Evolutionary conservation across 2,797 vertebrate genomes (phyloP).

Genomic region (Neosalanx taihuensis): DNA sequence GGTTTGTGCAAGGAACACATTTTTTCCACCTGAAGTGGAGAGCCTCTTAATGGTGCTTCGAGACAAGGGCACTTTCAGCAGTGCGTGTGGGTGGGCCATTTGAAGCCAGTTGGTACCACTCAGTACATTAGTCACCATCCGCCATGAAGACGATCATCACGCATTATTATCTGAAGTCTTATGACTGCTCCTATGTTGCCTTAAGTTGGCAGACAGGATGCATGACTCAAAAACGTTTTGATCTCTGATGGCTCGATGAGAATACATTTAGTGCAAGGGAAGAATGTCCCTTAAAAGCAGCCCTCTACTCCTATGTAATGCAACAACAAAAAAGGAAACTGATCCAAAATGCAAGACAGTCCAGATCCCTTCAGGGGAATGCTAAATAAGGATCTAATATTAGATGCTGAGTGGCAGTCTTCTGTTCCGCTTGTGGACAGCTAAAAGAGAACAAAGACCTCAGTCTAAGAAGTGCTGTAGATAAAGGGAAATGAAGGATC

Average conservation of each 20-base stretch:
- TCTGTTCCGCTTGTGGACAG: conserved; percentile 14
- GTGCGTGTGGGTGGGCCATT: not conserved
- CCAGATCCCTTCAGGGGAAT: conserved; percentile 27
- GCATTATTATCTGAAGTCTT: no score
- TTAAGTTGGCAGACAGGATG: no score
- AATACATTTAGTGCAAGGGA: conserved; percentile 2
- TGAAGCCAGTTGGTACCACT: not conserved
- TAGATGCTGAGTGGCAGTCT: conserved; percentile 10
- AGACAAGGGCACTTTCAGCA: not conserved
- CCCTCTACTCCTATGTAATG: conserved; percentile 18
- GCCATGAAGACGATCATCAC: no score
- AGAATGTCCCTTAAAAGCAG: not conserved
- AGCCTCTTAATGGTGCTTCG: not conserved
- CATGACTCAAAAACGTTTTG: no score
- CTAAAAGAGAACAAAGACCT: conserved; percentile 18
- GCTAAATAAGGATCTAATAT: conserved; percentile 32
- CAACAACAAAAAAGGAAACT: conserved; percentile 20
- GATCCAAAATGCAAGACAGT: conserved; percentile 24
- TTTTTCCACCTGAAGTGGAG: not conserved
- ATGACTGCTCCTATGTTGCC: no score
- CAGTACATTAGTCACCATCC: no score
- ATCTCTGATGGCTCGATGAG: conserved; percentile 14
- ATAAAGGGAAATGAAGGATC: conserved; percentile 1
- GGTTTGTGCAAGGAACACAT: not conserved
- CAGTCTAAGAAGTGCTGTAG: not conserved